Conservation (phyloP, 2,888 invertebrate genomes). For the Polymixis flavicincta region DNA sequence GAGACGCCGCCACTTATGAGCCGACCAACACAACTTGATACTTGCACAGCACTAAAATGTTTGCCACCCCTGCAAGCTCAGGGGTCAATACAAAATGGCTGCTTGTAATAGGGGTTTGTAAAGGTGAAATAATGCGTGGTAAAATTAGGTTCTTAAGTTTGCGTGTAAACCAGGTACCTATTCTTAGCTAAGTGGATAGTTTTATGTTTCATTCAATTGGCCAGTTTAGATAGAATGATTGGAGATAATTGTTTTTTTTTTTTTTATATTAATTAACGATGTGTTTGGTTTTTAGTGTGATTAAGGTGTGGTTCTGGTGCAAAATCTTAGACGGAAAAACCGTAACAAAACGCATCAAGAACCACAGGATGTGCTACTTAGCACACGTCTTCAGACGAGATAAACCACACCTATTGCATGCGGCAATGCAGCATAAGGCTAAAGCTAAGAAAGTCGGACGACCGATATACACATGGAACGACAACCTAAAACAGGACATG, state of each 20-base stretch:
- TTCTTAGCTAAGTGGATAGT: slow-evolving; percentile 65
- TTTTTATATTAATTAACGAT: slow-evolving; percentile 40
- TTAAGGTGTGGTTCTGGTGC: slow-evolving; percentile 12
- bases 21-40: slow-evolving; percentile 49
- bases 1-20: slow-evolving; percentile 71
- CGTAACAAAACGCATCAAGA: too few relatives aligned
- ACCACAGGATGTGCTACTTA: too few relatives aligned
- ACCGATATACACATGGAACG: too few relatives aligned
- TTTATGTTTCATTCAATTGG: slow-evolving; percentile 63
- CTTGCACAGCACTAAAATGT: not conserved
- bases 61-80: slow-evolving; percentile 30
- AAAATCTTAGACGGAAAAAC: too few relatives aligned
- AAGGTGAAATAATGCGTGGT: slow-evolving; percentile 73
- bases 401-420: too few relatives aligned
- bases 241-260: slow-evolving; percentile 44
- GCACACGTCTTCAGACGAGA: too few relatives aligned
- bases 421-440: too few relatives aligned
- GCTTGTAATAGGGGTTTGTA: slow-evolving; percentile 72
- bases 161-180: slow-evolving; percentile 68
- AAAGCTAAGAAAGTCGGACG: too few relatives aligned
- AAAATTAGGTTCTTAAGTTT: slow-evolving; percentile 74
- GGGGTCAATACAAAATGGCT: slow-evolving; percentile 49
- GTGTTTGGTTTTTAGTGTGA: slow-evolving; percentile 3
- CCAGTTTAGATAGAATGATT: slow-evolving; percentile 52
- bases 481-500: too few relatives aligned